Evolutionary conservation across 2,797 vertebrate species (phyloP).

Genomic region (Chaetophractus vellerosus): DNA sequence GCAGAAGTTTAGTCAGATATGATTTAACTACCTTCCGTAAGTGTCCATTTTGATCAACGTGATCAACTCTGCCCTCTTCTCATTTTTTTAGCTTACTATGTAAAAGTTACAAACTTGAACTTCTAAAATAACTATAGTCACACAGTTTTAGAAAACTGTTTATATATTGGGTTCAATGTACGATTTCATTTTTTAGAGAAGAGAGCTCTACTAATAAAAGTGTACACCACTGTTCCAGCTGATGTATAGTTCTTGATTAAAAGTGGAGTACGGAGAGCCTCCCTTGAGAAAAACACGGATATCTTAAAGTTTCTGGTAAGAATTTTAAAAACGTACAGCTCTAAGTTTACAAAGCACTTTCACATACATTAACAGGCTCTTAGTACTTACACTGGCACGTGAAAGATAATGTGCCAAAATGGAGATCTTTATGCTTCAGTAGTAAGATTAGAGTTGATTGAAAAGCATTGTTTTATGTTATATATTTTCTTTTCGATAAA

Average conservation of each 20-base stretch:
- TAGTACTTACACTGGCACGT: neutral
- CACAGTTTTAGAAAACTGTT: neutral
- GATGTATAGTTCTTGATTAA: neutral
- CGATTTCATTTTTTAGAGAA: neutral
- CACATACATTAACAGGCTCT: neutral
- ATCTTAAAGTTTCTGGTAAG: neutral
- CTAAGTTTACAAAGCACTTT: neutral
- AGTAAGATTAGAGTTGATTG: neutral
- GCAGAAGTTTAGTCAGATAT: neutral
- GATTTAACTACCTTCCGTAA: neutral
- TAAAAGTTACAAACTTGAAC: neutral
- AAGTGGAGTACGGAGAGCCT: neutral
- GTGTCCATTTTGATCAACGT: neutral
- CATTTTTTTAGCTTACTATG: neutral
- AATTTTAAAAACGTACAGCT: neutral
- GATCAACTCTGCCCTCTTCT: neutral
- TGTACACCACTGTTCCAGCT: neutral
- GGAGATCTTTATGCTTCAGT: fast-evolving
- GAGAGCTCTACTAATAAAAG: neutral
- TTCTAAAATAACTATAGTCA: neutral
- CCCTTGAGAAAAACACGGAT: neutral
- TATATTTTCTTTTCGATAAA: neutral
- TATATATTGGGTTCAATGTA: neutral
- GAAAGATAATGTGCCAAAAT: neutral
- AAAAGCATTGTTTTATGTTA: neutral